phyloP scores from a whole-genome alignment of 2,888 invertebrate species.

The Dorcus parallelipipedus region DNA sequence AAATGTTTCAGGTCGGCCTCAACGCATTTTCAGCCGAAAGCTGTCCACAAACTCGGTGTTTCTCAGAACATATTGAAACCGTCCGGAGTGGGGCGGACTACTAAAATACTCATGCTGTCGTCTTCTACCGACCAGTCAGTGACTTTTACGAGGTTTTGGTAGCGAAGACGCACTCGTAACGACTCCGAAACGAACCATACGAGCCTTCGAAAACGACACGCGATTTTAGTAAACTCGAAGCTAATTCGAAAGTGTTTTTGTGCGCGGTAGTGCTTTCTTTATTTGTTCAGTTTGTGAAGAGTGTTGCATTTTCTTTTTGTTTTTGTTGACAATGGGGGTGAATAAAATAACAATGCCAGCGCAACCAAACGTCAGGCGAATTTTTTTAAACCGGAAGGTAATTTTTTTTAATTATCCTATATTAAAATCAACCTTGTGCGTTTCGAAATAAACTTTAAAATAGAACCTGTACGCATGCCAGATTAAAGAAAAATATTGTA shows the following conservation, averaged over 20 bases:
- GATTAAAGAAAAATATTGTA: too few relatives aligned
- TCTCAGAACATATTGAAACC: background rate
- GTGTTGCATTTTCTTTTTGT: conserved; percentile 2
- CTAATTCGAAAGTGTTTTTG: conserved; percentile 1
- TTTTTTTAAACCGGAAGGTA: conserved; percentile 45
- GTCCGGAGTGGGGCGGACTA: conserved; percentile 14
- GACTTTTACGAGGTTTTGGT: conserved; percentile 14
- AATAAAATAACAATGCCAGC: conserved; percentile 43
- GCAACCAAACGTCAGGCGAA: conserved; percentile 41
- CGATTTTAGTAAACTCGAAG: too few relatives aligned
- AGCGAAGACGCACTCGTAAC: background rate
- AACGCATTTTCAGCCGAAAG: background rate
- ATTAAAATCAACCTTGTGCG: too few relatives aligned
- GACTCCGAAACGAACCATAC: background rate
- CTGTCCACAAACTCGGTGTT: background rate
- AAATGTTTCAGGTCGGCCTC: too few relatives aligned
- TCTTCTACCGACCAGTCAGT: conserved; percentile 17
- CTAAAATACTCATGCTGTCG: conserved; percentile 17
- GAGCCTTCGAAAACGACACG: too few relatives aligned
- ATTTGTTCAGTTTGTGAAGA: background rate
- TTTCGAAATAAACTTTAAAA: too few relatives aligned
- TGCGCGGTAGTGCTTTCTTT: background rate
- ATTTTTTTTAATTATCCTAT: background rate
- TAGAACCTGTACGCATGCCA: too few relatives aligned
- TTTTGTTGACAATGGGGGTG: conserved; percentile 39